Conservation (phyloP, 2,113 vertebrate species). For the Oncorhynchus kisutch region DNA sequence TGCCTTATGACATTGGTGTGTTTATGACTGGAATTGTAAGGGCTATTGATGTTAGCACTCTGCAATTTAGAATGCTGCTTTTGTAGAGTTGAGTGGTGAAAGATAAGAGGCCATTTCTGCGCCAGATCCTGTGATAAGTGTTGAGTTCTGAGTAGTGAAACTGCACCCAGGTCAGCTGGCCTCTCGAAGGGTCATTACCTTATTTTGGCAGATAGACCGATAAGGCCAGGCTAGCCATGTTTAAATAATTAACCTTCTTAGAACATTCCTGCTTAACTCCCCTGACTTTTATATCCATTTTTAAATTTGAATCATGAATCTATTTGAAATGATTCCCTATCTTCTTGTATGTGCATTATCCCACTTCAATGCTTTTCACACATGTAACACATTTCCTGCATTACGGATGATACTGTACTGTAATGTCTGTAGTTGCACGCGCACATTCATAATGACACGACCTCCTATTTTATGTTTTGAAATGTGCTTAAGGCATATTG, state of each 20-base stretch:
- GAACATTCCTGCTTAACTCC: conserved; percentile 53
- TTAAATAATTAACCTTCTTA: conserved; percentile 47
- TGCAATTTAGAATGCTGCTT: not conserved
- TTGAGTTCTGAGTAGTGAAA: not conserved
- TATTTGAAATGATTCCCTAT: conserved; percentile 48
- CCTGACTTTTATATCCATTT: conserved; percentile 35
- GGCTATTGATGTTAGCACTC: too few species aligned
- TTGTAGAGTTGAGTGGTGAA: not conserved
- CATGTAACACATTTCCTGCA: conserved; percentile 49
- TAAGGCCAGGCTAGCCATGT: conserved; percentile 32
- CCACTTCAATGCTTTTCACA: conserved; percentile 41
- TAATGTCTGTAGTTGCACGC: conserved; percentile 50
- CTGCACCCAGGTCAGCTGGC: not conserved
- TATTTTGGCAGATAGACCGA: not conserved
- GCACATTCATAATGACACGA: conserved; percentile 41
- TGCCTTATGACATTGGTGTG: not conserved
- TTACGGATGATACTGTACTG: conserved; percentile 18
- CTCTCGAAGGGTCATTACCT: not conserved
- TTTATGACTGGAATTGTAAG: not conserved
- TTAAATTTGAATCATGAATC: conserved; percentile 44
- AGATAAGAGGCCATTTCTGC: not conserved
- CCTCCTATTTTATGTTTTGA: conserved; percentile 27
- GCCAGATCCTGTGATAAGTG: not conserved
- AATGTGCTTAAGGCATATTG: conserved; percentile 42
- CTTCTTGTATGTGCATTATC: conserved; percentile 51